Evolutionary conservation across 2,888 invertebrate genomes (phyloP).

Genomic region (Diploptera punctata): DNA sequence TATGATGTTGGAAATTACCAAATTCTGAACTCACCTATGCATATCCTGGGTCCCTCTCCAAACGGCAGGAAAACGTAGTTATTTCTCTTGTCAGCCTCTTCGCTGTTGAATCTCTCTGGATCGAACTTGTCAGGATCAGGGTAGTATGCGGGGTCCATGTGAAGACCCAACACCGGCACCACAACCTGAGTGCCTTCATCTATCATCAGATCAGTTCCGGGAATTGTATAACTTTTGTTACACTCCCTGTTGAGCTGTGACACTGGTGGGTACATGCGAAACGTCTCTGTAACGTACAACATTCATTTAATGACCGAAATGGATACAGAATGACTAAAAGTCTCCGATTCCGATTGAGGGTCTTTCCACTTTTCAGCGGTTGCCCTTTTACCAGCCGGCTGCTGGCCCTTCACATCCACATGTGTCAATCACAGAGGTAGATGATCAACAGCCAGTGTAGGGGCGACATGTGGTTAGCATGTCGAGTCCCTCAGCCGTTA

Average conservation of each 20-base stretch:
- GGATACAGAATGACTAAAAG: too few relatives aligned
- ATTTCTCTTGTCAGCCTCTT: constrained; percentile 55
- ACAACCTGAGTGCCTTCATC: constrained; percentile 61
- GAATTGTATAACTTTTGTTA: constrained; percentile 59
- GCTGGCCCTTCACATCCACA: too few relatives aligned
- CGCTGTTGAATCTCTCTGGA: constrained; percentile 63
- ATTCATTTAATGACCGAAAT: too few relatives aligned
- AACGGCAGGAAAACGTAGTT: constrained; percentile 62
- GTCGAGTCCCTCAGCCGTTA: too few relatives aligned
- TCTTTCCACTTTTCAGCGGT: too few relatives aligned
- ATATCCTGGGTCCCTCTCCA: constrained; percentile 63
- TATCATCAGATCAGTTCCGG: constrained; percentile 57
- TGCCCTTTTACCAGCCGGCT: too few relatives aligned
- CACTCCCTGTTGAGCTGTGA: constrained; percentile 60
- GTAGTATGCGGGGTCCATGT: constrained; percentile 63
- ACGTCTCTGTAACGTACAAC: constrained; percentile 60
- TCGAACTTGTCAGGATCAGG: constrained; percentile 63
- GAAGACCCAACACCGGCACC: constrained; percentile 63
- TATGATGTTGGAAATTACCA: too few relatives aligned
- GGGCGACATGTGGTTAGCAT: too few relatives aligned
- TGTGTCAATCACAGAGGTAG: too few relatives aligned
- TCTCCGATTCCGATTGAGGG: too few relatives aligned
- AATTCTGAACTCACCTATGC: constrained; percentile 63
- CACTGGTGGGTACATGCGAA: constrained; percentile 65
- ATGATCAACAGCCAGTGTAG: too few relatives aligned